Evolutionary conservation across 2,113 vertebrate genomes (phyloP).

Genomic region (Ifrita kowaldi): DNA sequence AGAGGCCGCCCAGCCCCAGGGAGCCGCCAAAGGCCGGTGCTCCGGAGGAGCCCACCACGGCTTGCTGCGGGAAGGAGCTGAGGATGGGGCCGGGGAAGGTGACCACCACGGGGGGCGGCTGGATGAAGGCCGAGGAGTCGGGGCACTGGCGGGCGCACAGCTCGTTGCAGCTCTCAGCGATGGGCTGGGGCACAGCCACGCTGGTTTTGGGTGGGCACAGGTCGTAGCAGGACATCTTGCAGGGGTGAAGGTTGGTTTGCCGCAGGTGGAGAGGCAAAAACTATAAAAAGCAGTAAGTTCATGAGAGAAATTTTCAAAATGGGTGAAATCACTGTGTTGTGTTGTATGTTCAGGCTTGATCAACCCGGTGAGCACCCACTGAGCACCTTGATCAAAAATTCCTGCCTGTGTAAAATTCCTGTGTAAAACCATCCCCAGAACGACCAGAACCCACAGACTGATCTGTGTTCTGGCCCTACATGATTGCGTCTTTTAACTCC

Average conservation of each 20-base stretch:
- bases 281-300: rapidly evolving
- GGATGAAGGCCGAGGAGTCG: neutral
- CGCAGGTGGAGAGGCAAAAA: rapidly evolving
- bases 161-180: slow-evolving; percentile 6
- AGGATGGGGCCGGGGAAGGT: slow-evolving; percentile 10
- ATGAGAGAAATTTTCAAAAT: too few relatives aligned
- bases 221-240: neutral
- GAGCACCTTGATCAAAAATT: rapidly evolving
- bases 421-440: neutral
- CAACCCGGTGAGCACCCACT: rapidly evolving
- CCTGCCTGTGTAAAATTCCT: neutral
- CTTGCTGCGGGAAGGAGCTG: slow-evolving; percentile 5
- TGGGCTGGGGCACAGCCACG: neutral
- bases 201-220: neutral
- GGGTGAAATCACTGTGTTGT: rapidly evolving
- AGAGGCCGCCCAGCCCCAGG: neutral
- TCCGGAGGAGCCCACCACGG: neutral
- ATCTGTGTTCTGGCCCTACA: rapidly evolving
- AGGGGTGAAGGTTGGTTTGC: neutral
- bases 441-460: rapidly evolving
- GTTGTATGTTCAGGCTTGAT: neutral
- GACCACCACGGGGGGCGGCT: neutral
- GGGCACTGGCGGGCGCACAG: neutral
- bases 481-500: neutral
- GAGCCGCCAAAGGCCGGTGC: neutral